Evolutionary conservation across 1,140 invertebrate genomes (phyloP).

Genomic region (Potamilus streckersoni): DNA sequence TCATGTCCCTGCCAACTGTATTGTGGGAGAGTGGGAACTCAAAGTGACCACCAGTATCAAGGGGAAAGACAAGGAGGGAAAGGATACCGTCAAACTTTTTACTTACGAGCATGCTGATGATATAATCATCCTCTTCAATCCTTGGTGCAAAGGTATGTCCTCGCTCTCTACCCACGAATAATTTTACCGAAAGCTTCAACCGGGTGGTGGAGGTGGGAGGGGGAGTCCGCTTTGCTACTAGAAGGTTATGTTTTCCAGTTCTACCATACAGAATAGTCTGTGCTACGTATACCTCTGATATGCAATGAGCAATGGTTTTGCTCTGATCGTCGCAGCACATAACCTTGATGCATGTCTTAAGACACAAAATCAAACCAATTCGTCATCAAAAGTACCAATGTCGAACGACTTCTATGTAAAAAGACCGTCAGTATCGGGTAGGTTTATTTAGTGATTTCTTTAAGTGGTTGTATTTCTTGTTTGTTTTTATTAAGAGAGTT

Average conservation of each 20-base stretch:
- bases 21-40: slow-evolving; percentile 87
- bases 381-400: too few relatives aligned
- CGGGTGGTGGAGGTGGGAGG: too few relatives aligned
- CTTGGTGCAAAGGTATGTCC: slow-evolving; percentile 80
- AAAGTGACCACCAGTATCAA: slow-evolving; percentile 84
- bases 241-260: too few relatives aligned
- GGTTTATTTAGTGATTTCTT: too few relatives aligned
- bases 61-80: slow-evolving; percentile 46
- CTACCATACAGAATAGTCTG: too few relatives aligned
- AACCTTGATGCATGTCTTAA: too few relatives aligned
- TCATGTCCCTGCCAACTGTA: slow-evolving; percentile 73
- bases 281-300: too few relatives aligned
- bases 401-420: neutral
- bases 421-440: too few relatives aligned
- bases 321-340: neutral
- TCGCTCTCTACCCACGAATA: neutral
- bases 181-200: neutral
- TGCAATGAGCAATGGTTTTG: neutral
- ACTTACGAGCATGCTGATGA: slow-evolving; percentile 75
- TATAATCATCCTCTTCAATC: slow-evolving; percentile 86
- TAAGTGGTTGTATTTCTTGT: too few relatives aligned
- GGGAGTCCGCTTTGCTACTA: too few relatives aligned
- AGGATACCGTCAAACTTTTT: slow-evolving; percentile 65
- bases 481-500: too few relatives aligned
- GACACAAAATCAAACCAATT: too few relatives aligned